A percentile compares a stretch with the other conserved stretches of the same genome.
Evolutionary conservation across 2,113 vertebrate species (phyloP).

Genomic region (Columbina picui): DNA sequence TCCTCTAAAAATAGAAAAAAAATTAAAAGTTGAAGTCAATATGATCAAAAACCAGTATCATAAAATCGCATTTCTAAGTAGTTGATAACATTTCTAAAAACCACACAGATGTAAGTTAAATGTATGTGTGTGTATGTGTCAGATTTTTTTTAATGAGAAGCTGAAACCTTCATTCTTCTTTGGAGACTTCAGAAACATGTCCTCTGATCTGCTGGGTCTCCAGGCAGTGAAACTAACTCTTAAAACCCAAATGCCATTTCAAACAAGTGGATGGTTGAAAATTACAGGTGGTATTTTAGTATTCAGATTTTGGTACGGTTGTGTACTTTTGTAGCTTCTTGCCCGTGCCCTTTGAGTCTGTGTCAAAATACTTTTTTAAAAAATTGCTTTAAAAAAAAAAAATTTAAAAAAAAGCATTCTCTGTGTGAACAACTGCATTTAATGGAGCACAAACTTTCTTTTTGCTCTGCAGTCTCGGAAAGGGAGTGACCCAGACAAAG

Average conservation of each 20-base stretch:
- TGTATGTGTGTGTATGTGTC: not conserved
- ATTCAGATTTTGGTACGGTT: not conserved
- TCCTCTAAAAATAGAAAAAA: not conserved
- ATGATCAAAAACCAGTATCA: not conserved
- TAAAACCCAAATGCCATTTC: slow-evolving; percentile 10
- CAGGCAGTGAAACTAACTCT: slow-evolving; percentile 32
- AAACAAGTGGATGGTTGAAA: not conserved
- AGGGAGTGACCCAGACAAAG: slow-evolving; percentile 95
- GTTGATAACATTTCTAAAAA: not conserved
- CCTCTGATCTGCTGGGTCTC: slow-evolving; percentile 36
- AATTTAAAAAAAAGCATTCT: not conserved
- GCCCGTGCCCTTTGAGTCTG: fast-evolving
- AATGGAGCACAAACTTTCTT: slow-evolving; percentile 72
- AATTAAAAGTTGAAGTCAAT: not conserved
- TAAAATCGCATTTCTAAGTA: not conserved
- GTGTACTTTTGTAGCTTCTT: not conserved
- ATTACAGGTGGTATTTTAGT: not conserved
- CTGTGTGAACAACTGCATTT: not conserved
- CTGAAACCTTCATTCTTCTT: not conserved
- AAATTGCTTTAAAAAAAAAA: not conserved
- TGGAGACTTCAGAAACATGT: not conserved
- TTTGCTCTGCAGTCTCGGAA: slow-evolving; percentile 92
- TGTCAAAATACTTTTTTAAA: not conserved
- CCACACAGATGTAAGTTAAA: slow-evolving; percentile 3
- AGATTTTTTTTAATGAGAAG: not conserved